phyloP scores from a whole-genome alignment of 2,113 vertebrate genomes.

The Sterna hirundo region DNA sequence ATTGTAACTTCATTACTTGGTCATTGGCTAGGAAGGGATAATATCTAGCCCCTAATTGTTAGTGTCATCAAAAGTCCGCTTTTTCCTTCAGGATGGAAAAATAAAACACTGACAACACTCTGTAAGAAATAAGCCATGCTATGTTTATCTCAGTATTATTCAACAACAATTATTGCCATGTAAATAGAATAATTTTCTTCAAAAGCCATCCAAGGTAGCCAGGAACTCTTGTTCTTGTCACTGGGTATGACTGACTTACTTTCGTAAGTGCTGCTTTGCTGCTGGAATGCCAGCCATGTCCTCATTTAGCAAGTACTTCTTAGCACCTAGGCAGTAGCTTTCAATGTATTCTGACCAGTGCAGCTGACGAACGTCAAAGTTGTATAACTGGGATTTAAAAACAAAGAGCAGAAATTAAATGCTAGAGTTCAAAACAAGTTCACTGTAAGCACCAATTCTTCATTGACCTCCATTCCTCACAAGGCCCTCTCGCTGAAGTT shows the following conservation, averaged over 20 bases:
- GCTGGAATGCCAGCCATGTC: slow-evolving; percentile 94
- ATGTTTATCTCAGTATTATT: neutral
- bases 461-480: neutral
- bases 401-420: neutral
- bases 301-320: slow-evolving; percentile 95
- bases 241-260: slow-evolving; percentile 75
- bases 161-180: neutral
- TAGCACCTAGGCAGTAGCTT: slow-evolving; percentile 92
- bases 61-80: neutral
- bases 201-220: neutral
- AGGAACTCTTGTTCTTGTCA: neutral
- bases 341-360: slow-evolving; percentile 96
- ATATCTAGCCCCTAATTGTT: neutral
- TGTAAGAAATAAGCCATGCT: neutral
- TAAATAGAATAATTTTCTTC: neutral
- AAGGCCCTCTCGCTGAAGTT: neutral
- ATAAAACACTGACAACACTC: neutral
- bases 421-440: neutral
- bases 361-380: slow-evolving; percentile 91
- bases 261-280: slow-evolving; percentile 88
- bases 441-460: neutral
- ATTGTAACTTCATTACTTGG: neutral
- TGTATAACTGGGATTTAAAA: slow-evolving; percentile 82
- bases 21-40: neutral
- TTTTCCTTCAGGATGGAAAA: neutral